phyloP scores from a whole-genome alignment of 2,888 invertebrate species.

The Hofmannophila pseudospretella region DNA sequence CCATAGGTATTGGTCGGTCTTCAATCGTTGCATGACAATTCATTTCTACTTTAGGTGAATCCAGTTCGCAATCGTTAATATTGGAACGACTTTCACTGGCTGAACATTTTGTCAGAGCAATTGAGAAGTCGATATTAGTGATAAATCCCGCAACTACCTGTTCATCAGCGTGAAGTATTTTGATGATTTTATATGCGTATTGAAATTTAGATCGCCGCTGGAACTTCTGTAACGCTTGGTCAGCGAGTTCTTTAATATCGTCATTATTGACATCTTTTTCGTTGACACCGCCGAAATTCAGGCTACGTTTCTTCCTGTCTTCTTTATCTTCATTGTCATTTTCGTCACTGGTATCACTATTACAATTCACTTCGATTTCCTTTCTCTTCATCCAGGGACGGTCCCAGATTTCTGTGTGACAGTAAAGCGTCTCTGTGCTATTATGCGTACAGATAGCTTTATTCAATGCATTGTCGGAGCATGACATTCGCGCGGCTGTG shows the following conservation, averaged over 20 bases:
- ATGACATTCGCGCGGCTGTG: slow-evolving; percentile 26
- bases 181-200: slow-evolving; percentile 37
- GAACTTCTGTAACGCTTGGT: slow-evolving; percentile 24
- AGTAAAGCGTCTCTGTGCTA: slow-evolving; percentile 32
- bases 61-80: slow-evolving; percentile 23
- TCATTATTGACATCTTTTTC: slow-evolving; percentile 15
- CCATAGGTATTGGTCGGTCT: slow-evolving; percentile 12
- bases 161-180: slow-evolving; percentile 53
- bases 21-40: slow-evolving; percentile 25
- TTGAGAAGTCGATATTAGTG: slow-evolving; percentile 38
- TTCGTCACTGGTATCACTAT: slow-evolving; percentile 21
- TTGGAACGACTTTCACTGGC: slow-evolving; percentile 13
- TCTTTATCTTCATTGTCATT: slow-evolving; percentile 12
- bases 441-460: slow-evolving; percentile 19
- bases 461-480: slow-evolving; percentile 19
- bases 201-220: slow-evolving; percentile 27
- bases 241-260: slow-evolving; percentile 20
- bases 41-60: slow-evolving; percentile 20
- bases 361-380: slow-evolving; percentile 47
- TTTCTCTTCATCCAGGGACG: slow-evolving; percentile 68
- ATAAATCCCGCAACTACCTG: slow-evolving; percentile 74
- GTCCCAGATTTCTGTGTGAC: slow-evolving; percentile 71
- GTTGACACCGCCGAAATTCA: slow-evolving; percentile 6
- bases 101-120: slow-evolving; percentile 30
- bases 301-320: slow-evolving; percentile 9